A percentile compares a stretch with the other conserved stretches of the same genome.
phyloP scores from a whole-genome alignment of 2,888 invertebrate genomes.

The Schrankia costaestrigalis region DNA sequence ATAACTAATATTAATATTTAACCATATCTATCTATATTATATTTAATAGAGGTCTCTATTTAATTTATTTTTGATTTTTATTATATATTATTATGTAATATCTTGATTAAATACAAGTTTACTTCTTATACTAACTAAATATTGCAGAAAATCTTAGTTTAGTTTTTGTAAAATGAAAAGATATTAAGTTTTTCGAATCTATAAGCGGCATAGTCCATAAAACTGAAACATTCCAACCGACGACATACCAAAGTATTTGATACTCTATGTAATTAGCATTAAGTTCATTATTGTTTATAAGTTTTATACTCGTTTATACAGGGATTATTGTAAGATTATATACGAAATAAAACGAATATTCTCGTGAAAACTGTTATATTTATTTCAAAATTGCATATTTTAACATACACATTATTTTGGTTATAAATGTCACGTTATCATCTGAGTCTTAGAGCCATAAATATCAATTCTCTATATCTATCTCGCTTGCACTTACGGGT shows the following conservation, averaged over 20 bases:
- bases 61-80: too few relatives aligned
- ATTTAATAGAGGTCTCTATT: too few relatives aligned
- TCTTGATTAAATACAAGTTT: too few relatives aligned
- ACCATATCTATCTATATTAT: too few relatives aligned
- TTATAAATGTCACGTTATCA: too few relatives aligned
- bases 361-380: conserved; percentile 8
- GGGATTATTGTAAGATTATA: conserved; percentile 46
- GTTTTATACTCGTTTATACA: conserved; percentile 41
- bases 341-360: conserved; percentile 27
- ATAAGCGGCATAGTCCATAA: conserved; percentile 9
- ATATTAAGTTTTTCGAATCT: not conserved
- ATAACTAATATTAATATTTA: too few relatives aligned
- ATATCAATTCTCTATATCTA: too few relatives aligned
- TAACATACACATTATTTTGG: too few relatives aligned
- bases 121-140: not conserved
- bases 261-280: conserved; percentile 38
- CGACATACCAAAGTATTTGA: conserved; percentile 55
- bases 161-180: not conserved
- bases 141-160: not conserved
- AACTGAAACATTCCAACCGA: conserved; percentile 31
- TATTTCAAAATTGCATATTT: too few relatives aligned
- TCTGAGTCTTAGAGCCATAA: too few relatives aligned
- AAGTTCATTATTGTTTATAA: conserved; percentile 32
- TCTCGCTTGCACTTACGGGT: too few relatives aligned
- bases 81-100: too few relatives aligned